Conservation (phyloP, 2,113 vertebrate genomes). For the Heliornis fulica region DNA sequence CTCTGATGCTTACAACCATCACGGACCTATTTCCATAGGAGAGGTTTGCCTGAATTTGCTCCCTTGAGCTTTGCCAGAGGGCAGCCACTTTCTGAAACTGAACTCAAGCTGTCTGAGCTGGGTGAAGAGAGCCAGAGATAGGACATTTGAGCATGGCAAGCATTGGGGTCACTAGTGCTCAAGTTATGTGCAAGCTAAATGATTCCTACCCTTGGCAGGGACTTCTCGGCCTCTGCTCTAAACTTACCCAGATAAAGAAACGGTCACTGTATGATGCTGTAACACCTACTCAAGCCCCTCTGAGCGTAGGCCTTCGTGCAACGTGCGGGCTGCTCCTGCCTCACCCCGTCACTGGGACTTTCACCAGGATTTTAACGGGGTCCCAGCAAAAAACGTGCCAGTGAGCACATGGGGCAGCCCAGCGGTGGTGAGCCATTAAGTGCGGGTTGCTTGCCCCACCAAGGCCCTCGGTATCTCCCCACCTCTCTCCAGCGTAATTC, state of each 20-base stretch:
- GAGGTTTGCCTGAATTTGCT: neutral
- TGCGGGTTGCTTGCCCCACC: neutral
- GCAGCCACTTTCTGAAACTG: neutral
- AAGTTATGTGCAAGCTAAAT: neutral
- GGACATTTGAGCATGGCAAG: neutral
- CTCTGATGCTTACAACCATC: neutral
- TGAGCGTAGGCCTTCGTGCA: neutral
- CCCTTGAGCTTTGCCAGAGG: neutral
- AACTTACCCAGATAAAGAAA: neutral
- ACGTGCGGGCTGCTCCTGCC: neutral
- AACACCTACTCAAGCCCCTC: neutral
- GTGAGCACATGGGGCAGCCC: neutral
- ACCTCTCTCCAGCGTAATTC: neutral
- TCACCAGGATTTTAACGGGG: neutral
- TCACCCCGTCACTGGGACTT: neutral
- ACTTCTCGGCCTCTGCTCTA: neutral
- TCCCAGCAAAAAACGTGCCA: neutral
- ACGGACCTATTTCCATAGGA: neutral
- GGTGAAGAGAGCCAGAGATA: neutral
- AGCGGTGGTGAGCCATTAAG: rapidly evolving
- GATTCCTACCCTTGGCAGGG: neutral
- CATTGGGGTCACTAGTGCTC: neutral
- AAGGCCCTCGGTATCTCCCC: too few relatives aligned
- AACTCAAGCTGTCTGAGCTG: neutral
- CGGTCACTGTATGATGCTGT: neutral